These are phyloP conservation scores for Petrocephalus microphthalmus DNA, from an alignment of 2,113 vertebrate genomes.

Conservation along the genomic window DNA sequence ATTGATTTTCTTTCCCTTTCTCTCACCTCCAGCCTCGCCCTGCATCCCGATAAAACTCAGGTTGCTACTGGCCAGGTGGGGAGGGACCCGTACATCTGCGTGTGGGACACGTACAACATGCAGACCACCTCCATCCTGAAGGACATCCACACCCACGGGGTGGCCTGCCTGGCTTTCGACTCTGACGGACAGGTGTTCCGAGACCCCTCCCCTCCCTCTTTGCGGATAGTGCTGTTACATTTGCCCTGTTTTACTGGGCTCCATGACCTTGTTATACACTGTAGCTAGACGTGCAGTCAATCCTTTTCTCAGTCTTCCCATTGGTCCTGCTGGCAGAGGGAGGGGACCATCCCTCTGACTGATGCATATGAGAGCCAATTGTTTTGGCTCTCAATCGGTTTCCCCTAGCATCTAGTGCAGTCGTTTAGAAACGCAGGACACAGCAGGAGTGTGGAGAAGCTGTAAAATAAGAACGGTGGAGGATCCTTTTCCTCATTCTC, in stretches of 20 bases:
- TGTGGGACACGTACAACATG: constrained; percentile 86
- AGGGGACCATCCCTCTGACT: background rate
- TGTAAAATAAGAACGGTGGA: background rate
- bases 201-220: background rate
- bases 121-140: constrained; percentile 89
- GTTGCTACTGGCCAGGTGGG: constrained; percentile 96
- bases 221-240: background rate
- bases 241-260: background rate
- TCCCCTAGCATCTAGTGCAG: background rate
- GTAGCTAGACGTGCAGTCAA: background rate
- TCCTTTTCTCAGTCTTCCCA: background rate
- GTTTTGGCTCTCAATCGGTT: background rate
- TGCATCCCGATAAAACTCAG: constrained; percentile 87
- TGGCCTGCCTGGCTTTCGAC: constrained; percentile 87
- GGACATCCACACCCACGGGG: constrained; percentile 87
- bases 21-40: constrained; percentile 72
- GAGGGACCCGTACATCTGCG: constrained; percentile 86
- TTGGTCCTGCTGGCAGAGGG: background rate
- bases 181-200: constrained; percentile 82
- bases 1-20: constrained; percentile 19
- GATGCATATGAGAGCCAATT: background rate
- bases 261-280: background rate
- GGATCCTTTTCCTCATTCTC: background rate
- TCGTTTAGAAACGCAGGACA: background rate
- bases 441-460: background rate